Evolutionary conservation across 1,140 invertebrate genomes (phyloP).

Genomic region (Cotesia vestalis): DNA sequence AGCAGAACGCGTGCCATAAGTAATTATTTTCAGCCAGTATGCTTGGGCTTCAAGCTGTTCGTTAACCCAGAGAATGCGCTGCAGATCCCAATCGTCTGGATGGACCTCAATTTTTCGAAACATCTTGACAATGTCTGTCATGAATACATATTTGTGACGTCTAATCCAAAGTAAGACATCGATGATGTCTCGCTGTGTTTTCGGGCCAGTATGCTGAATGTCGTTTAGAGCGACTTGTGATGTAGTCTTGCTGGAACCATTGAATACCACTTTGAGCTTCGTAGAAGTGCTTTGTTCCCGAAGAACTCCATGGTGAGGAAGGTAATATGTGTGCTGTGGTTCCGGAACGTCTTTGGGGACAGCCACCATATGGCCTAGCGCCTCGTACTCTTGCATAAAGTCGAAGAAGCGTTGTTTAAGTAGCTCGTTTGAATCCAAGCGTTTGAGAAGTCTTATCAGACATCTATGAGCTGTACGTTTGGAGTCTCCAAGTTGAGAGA

Average conservation of each 20-base stretch:
- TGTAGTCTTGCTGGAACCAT: no score
- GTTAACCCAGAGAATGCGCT: constrained; percentile 1
- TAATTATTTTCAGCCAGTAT: constrained; percentile 30
- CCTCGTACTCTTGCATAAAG: constrained; percentile 55
- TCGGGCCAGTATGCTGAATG: neutral
- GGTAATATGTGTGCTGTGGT: neutral
- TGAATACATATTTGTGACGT: no score
- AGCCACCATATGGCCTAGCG: constrained; percentile 52
- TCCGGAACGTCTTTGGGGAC: neutral
- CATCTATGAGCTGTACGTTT: no score
- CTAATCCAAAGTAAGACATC: no score
- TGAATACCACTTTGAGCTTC: no score
- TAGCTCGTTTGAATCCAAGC: no score
- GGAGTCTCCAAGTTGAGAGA: no score
- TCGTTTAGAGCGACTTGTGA: no score
- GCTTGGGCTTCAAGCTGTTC: constrained; percentile 30
- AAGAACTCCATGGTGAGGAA: constrained; percentile 30
- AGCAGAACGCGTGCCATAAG: no score
- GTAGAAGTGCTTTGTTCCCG: no score
- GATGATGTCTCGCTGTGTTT: no score
- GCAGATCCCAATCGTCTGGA: constrained; percentile 2
- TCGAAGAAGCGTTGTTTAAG: constrained; percentile 27
- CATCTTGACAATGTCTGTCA: constrained; percentile 2
- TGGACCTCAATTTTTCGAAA: neutral
- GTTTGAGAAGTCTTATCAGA: neutral